Evolutionary conservation across 2,888 invertebrate genomes (phyloP).

Genomic region (Anodontia alba): DNA sequence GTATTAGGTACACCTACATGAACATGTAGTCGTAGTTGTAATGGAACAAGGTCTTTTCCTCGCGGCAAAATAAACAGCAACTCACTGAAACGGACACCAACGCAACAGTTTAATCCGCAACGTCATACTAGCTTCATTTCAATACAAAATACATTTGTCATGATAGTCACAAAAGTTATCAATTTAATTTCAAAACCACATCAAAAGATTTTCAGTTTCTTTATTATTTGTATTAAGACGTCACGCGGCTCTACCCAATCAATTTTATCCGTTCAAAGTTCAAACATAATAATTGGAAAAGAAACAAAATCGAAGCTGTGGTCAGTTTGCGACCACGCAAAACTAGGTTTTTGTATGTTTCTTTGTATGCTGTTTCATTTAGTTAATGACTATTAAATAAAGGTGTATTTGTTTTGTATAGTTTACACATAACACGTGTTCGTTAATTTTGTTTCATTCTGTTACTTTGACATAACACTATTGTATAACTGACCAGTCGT

Average conservation of each 20-base stretch:
- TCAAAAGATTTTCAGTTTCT: neutral
- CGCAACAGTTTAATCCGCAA: too few species aligned
- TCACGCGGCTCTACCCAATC: neutral
- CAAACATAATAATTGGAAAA: neutral
- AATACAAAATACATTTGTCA: neutral
- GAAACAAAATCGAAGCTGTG: neutral
- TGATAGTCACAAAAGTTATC: neutral
- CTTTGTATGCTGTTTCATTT: neutral
- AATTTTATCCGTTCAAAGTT: neutral
- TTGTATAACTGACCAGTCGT: neutral
- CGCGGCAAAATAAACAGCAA: too few species aligned
- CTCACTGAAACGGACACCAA: too few species aligned
- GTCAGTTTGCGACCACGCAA: conserved; percentile 14
- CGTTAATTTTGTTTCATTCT: conserved; percentile 1
- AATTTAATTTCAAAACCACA: conserved; percentile 7
- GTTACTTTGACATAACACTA: neutral
- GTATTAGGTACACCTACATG: too few species aligned
- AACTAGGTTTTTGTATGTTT: neutral
- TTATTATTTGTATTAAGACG: neutral
- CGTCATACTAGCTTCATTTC: neutral
- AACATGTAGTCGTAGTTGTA: too few species aligned
- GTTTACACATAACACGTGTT: conserved; percentile 11
- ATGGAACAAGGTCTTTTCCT: too few species aligned
- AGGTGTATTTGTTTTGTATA: neutral
- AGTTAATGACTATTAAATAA: neutral